Conservation (phyloP, 2,888 invertebrate genomes). For the Pycnomerus fuliginosus region DNA sequence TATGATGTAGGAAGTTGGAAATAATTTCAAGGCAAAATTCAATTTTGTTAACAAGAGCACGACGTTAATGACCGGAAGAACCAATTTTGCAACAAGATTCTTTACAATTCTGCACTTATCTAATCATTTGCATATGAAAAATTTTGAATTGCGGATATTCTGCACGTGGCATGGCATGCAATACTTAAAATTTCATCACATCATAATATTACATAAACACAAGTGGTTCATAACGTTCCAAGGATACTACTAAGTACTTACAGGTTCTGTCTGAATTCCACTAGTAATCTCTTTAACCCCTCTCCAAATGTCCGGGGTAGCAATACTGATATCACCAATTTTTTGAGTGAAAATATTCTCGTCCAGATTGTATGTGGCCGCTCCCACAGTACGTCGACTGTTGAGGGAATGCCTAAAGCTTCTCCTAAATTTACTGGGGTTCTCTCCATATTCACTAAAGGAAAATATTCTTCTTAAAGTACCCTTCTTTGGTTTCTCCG, state of each 20-base stretch:
- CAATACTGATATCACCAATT: constrained; percentile 60
- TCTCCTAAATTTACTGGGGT: constrained; percentile 42
- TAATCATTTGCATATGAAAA: too few relatives aligned
- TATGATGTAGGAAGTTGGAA: too few relatives aligned
- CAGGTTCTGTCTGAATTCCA: constrained; percentile 57
- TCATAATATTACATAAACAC: too few relatives aligned
- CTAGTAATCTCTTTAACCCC: constrained; percentile 66
- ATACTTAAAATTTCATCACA: too few relatives aligned
- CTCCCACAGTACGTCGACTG: constrained; percentile 66
- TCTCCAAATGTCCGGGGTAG: constrained; percentile 72
- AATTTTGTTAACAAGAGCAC: too few relatives aligned
- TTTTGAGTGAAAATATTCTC: constrained; percentile 63
- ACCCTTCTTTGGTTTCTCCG: constrained; percentile 39
- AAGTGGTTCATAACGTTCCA: too few relatives aligned
- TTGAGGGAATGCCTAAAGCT: constrained; percentile 59
- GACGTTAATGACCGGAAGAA: too few relatives aligned
- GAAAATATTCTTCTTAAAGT: constrained; percentile 45
- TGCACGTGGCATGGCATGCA: too few relatives aligned
- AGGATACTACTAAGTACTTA: constrained; percentile 44
- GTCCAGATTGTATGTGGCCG: constrained; percentile 68
- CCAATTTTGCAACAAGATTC: too few relatives aligned
- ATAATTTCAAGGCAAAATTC: too few relatives aligned
- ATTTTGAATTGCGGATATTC: too few relatives aligned
- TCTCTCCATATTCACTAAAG: constrained; percentile 51
- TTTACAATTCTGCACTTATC: too few relatives aligned